Conservation (phyloP, 2,888 invertebrate species). For the Eupithecia subumbrata region DNA sequence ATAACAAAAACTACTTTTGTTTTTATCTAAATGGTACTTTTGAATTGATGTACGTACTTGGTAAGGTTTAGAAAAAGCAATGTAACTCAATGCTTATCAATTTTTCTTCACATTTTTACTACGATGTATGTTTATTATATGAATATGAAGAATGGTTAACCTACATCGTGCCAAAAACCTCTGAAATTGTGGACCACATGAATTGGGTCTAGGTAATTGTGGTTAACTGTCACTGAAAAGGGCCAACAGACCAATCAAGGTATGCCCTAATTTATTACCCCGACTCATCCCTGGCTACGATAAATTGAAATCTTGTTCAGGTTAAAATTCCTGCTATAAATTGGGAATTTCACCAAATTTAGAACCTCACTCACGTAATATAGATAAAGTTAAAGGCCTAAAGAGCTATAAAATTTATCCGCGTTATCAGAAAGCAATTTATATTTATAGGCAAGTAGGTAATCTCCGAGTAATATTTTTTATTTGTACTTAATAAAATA, state of each 20-base stretch:
- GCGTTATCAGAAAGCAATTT: conserved; percentile 56
- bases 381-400: conserved; percentile 45
- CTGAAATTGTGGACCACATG: background rate
- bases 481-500: conserved; percentile 77
- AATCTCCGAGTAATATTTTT: conserved; percentile 56
- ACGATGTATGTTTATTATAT: too few species aligned
- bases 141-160: too few species aligned
- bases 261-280: conserved; percentile 1
- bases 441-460: conserved; percentile 59
- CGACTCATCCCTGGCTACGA: background rate
- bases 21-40: too few species aligned
- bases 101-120: too few species aligned
- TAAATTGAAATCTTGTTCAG: conserved; percentile 20
- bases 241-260: background rate
- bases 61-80: too few species aligned
- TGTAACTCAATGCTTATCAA: too few species aligned
- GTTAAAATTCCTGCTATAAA: conserved; percentile 16
- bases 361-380: conserved; percentile 39
- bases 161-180: background rate
- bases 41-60: too few species aligned
- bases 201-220: background rate
- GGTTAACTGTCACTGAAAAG: background rate
- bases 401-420: conserved; percentile 46
- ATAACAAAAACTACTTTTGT: too few species aligned
- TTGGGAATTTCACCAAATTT: conserved; percentile 23